Percentiles rank a stretch among this genome's conserved stretches.
Conservation (phyloP, 2,113 vertebrate species). For the Caloenas nicobarica region DNA sequence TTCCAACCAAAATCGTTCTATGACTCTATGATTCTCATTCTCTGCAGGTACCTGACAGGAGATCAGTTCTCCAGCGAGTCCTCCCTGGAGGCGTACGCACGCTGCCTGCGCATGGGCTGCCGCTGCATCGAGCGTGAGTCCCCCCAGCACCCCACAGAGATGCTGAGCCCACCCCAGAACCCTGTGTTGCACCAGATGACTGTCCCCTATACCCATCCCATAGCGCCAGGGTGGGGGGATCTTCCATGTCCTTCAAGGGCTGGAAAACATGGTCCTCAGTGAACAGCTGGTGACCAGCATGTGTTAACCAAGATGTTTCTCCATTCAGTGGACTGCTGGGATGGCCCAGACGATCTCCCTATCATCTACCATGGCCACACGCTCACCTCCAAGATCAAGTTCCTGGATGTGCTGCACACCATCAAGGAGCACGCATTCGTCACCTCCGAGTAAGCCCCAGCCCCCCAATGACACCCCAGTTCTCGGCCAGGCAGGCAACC, state of each 20-base stretch:
- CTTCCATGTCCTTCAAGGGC: neutral
- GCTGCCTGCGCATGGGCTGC: conserved; percentile 87
- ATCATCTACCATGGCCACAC: conserved; percentile 92
- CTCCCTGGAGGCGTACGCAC: conserved; percentile 84
- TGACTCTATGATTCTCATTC: neutral
- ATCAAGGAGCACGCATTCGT: conserved; percentile 88
- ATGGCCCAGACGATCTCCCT: conserved; percentile 86
- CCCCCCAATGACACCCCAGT: rapidly evolving
- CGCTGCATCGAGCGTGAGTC: conserved; percentile 85
- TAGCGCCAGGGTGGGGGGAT: rapidly evolving
- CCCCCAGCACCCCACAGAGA: neutral
- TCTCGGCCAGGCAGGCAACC: neutral
- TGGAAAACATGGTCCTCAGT: neutral
- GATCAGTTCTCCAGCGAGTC: conserved; percentile 91
- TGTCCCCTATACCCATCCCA: neutral
- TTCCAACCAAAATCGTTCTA: too few relatives aligned
- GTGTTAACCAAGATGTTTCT: neutral
- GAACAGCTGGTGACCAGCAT: rapidly evolving
- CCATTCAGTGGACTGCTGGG: conserved; percentile 87
- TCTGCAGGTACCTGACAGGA: conserved; percentile 83
- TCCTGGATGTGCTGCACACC: conserved; percentile 86
- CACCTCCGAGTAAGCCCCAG: conserved; percentile 81
- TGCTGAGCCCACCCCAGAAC: neutral
- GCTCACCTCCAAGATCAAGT: conserved; percentile 89
- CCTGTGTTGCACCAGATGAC: neutral